Percentiles rank a stretch among this genome's conserved stretches.
Evolutionary conservation across 2,113 vertebrate genomes (phyloP).

Genomic region (Austrofundulus limnaeus): DNA sequence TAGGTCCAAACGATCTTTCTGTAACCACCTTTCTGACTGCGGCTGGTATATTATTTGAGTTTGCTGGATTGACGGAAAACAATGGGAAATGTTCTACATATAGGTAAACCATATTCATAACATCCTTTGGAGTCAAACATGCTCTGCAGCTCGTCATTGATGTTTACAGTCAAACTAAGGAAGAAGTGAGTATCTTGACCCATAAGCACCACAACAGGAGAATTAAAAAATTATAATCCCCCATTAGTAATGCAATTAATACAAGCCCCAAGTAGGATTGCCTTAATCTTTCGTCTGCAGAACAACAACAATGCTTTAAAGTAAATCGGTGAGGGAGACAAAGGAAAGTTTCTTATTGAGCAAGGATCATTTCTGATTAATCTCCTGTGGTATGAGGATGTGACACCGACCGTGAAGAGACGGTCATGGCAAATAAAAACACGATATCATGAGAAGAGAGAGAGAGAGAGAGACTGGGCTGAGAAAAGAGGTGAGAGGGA

Average conservation of each 20-base stretch:
- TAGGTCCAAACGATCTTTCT: too few species aligned
- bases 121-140: neutral
- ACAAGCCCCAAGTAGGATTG: slow-evolving; percentile 10
- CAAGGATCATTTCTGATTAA: slow-evolving; percentile 61
- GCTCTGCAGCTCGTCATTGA: neutral
- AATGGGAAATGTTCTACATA: too few species aligned
- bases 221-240: neutral
- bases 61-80: neutral
- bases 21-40: too few species aligned
- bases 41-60: neutral
- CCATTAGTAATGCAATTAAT: slow-evolving; percentile 30
- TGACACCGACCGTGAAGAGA: slow-evolving; percentile 51
- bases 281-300: slow-evolving; percentile 5
- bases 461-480: neutral
- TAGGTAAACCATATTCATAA: too few species aligned
- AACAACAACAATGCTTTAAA: slow-evolving; percentile 17
- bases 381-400: slow-evolving; percentile 44
- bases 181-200: neutral
- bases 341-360: slow-evolving; percentile 50
- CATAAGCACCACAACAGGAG: neutral
- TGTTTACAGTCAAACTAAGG: neutral
- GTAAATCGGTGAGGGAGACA: neutral
- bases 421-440: slow-evolving; percentile 23
- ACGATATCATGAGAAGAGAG: slow-evolving; percentile 10
- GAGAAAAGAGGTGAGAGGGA: slow-evolving; percentile 6